Percentiles rank a stretch among this genome's conserved stretches.
phyloP scores from a whole-genome alignment of 1,140 invertebrate genomes.

The Drosophila repletoides region DNA sequence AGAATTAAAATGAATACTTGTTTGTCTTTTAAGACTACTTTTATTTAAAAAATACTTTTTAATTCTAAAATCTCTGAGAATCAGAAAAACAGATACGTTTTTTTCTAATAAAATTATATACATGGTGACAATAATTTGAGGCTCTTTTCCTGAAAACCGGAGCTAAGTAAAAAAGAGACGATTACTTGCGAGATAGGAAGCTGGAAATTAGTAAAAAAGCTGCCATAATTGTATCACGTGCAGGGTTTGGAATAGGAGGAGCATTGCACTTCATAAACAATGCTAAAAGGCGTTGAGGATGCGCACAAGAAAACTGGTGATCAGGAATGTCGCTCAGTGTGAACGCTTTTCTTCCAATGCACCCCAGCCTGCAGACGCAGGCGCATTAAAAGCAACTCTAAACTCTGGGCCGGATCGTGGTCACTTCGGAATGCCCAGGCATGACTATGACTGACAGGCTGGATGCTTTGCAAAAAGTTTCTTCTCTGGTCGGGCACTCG shows the following conservation, averaged over 20 bases:
- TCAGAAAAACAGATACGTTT: too few relatives aligned
- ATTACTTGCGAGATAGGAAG: not conserved
- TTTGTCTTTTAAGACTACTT: too few relatives aligned
- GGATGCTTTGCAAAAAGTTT: slow-evolving; percentile 44
- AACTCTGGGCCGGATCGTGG: slow-evolving; percentile 40
- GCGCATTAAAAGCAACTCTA: slow-evolving; percentile 24
- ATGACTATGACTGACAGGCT: slow-evolving; percentile 74
- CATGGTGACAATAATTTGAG: too few relatives aligned
- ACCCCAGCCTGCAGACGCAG: slow-evolving; percentile 5
- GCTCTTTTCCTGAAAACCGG: slow-evolving; percentile 3
- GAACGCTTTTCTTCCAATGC: slow-evolving; percentile 15
- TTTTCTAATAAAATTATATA: too few relatives aligned
- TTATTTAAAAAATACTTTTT: too few relatives aligned
- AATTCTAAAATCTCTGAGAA: too few relatives aligned
- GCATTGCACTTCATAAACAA: slow-evolving; percentile 73
- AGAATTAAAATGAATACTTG: too few relatives aligned
- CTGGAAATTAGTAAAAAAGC: slow-evolving; percentile 47
- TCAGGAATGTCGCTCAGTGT: slow-evolving; percentile 49
- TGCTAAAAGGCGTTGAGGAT: slow-evolving; percentile 70
- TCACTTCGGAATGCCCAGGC: slow-evolving; percentile 63
- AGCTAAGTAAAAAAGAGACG: slow-evolving; percentile 13
- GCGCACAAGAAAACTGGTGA: slow-evolving; percentile 45
- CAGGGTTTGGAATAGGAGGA: slow-evolving; percentile 11
- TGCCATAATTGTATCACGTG: slow-evolving; percentile 81
- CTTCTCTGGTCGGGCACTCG: slow-evolving; percentile 25